Conservation (phyloP, 2,888 invertebrate genomes). For the Galeruca laticollis region DNA sequence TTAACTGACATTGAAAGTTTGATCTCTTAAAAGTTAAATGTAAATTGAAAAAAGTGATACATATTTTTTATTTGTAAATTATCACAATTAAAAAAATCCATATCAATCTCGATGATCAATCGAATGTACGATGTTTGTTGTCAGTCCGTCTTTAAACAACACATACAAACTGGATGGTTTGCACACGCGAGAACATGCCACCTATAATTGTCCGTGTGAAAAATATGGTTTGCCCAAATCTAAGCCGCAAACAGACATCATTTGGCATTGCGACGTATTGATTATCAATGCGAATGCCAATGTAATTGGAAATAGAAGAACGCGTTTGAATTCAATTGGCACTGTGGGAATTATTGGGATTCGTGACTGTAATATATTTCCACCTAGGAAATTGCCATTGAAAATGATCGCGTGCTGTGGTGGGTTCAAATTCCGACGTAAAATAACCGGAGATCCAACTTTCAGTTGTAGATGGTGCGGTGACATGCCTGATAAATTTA, state of each 20-base stretch:
- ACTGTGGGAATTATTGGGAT: not conserved
- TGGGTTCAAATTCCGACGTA: not conserved
- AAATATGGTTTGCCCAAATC: conserved; percentile 14
- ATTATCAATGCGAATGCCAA: conserved; percentile 7
- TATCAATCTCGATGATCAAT: not conserved
- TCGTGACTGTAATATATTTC: no score
- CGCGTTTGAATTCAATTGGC: not conserved
- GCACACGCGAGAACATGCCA: not conserved
- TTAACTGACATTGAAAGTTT: not conserved
- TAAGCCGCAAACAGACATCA: conserved; percentile 17
- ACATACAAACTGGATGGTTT: no score
- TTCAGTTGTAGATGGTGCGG: no score
- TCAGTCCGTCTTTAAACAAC: no score
- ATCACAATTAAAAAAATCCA: not conserved
- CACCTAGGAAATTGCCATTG: not conserved
- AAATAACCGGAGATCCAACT: conserved; percentile 1
- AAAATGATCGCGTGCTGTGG: not conserved
- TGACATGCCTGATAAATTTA: not conserved
- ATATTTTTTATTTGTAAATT: not conserved
- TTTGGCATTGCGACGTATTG: conserved; percentile 21
- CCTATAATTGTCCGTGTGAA: no score
- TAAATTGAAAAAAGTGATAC: not conserved
- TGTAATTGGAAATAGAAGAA: no score
- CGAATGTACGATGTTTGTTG: no score
- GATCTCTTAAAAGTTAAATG: conserved; percentile 1